phyloP scores from a whole-genome alignment of 92 coral and sea anemone species.

The Paramuricea clavata region DNA sequence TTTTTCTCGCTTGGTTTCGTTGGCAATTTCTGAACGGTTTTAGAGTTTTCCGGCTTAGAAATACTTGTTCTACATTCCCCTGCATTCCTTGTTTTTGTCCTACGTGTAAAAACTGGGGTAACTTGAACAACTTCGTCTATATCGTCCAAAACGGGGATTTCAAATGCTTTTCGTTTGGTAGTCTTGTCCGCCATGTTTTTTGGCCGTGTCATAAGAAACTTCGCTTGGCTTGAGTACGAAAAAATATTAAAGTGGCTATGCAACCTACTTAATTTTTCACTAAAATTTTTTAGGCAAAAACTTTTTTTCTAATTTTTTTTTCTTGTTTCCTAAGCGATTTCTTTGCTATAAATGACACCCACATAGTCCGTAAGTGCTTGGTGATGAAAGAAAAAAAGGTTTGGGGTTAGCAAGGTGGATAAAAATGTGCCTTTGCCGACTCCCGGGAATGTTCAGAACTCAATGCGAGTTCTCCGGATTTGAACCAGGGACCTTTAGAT shows the following conservation, averaged over 20 bases:
- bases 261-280: neutral
- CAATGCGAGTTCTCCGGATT: constrained; percentile 57
- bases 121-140: constrained; percentile 71
- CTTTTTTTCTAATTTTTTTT: neutral
- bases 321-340: neutral
- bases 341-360: neutral
- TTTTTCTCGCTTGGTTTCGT: neutral
- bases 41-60: neutral
- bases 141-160: constrained; percentile 79
- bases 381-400: neutral
- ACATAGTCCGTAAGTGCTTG: neutral
- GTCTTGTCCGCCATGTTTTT: constrained; percentile 47
- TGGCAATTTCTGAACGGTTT: neutral
- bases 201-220: neutral
- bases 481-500: constrained; percentile 63
- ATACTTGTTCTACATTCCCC: neutral
- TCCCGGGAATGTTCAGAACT: constrained; percentile 62
- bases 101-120: constrained; percentile 17
- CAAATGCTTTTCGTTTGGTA: constrained; percentile 58
- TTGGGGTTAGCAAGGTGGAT: neutral
- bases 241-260: neutral
- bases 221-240: neutral
- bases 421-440: constrained; percentile 47
- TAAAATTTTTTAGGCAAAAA: neutral
- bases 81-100: constrained; percentile 16